Evolutionary conservation across 2,888 invertebrate species (phyloP).

Genomic region (Exephanes ischioxanthus): DNA sequence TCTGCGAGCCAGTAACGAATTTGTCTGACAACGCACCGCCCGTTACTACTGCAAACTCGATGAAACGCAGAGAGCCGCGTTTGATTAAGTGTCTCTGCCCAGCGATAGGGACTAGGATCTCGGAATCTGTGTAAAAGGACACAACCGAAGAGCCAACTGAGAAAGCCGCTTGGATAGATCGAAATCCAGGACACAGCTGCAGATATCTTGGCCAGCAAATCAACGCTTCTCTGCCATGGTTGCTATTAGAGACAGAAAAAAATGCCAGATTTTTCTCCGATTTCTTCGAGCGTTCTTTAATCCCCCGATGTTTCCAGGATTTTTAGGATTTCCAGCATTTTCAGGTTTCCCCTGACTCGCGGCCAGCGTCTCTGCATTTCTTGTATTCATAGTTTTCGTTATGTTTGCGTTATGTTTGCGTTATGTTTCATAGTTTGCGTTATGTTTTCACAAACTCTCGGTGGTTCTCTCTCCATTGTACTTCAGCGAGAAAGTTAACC

Average conservation of each 20-base stretch:
- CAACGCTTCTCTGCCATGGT: neutral
- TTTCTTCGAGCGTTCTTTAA: too few species aligned
- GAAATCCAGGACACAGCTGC: neutral
- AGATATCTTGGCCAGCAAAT: neutral
- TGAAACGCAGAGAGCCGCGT: conserved; percentile 14
- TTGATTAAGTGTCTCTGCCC: conserved; percentile 51
- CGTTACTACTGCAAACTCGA: conserved; percentile 48
- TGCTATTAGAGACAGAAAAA: too few species aligned
- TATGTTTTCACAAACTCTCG: conserved; percentile 21
- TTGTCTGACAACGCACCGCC: conserved; percentile 43
- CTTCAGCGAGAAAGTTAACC: conserved; percentile 33
- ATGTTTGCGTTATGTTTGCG: too few species aligned
- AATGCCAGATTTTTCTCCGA: too few species aligned
- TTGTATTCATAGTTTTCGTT: conserved; percentile 53
- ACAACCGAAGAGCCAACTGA: neutral
- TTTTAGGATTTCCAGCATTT: too few species aligned
- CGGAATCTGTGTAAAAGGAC: conserved; percentile 3
- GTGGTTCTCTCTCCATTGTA: neutral
- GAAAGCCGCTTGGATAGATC: neutral
- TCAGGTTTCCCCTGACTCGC: neutral
- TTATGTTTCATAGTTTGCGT: too few species aligned
- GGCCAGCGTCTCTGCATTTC: neutral
- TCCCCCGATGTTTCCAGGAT: too few species aligned
- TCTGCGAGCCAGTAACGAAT: conserved; percentile 58
- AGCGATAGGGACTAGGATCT: neutral